Evolutionary conservation across 2,113 vertebrate species (phyloP).

Genomic region (Rhea americana): DNA sequence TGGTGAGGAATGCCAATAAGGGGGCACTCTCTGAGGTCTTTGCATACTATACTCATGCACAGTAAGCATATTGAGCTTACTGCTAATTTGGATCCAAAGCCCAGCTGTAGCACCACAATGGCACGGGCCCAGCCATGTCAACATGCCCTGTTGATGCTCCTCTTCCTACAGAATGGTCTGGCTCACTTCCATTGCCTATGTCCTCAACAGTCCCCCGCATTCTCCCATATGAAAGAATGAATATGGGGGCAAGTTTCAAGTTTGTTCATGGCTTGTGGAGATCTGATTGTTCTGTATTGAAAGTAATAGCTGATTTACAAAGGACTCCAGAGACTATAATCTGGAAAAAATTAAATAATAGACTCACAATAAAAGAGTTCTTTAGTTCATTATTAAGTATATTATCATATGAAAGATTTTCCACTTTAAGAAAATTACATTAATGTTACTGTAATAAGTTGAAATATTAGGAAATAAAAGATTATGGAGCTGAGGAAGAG

Average conservation of each 20-base stretch:
- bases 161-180: too few species aligned
- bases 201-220: too few species aligned
- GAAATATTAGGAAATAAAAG: not conserved
- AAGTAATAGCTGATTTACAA: not conserved
- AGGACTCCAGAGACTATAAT: not conserved
- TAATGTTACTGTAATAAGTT: not conserved
- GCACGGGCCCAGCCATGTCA: too few species aligned
- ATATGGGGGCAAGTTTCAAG: not conserved
- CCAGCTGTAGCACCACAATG: too few species aligned
- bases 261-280: not conserved
- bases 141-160: too few species aligned
- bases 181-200: too few species aligned
- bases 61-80: too few species aligned
- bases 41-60: too few species aligned
- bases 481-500: not conserved
- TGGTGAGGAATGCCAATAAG: too few species aligned
- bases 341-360: not conserved
- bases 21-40: too few species aligned
- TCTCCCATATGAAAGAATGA: rapidly evolving
- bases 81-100: too few species aligned
- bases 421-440: not conserved
- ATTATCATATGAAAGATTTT: not conserved
- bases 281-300: not conserved
- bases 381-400: not conserved
- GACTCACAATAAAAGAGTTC: not conserved